Conservation (phyloP, 2,797 vertebrate species). For the Pagetopsis macropterus region DNA sequence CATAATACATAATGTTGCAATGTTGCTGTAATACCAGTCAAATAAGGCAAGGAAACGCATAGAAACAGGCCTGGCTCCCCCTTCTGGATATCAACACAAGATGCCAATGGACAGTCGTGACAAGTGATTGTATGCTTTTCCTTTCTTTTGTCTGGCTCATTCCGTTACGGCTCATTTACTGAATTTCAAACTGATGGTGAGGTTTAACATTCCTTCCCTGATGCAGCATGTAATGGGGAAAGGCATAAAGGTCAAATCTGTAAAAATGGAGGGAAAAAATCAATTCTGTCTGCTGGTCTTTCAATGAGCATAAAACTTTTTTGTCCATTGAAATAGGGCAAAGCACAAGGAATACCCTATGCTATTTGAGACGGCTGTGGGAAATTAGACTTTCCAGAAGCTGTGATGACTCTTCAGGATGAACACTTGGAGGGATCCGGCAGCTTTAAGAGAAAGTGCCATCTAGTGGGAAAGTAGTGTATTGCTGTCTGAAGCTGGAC, state of each 20-base stretch:
- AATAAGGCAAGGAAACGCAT: background rate
- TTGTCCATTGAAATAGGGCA: slow-evolving; percentile 43
- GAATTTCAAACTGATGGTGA: slow-evolving; percentile 24
- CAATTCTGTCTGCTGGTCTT: slow-evolving; percentile 25
- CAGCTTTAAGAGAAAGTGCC: slow-evolving; percentile 55
- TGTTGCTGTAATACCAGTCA: slow-evolving; percentile 38
- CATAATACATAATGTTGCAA: slow-evolving; percentile 43
- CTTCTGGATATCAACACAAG: slow-evolving; percentile 48
- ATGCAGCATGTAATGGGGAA: slow-evolving; percentile 12
- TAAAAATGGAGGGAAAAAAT: slow-evolving; percentile 42
- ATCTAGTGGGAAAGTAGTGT: slow-evolving; percentile 67
- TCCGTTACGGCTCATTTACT: slow-evolving; percentile 19
- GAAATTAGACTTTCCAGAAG: slow-evolving; percentile 75
- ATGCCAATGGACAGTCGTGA: background rate
- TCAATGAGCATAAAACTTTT: slow-evolving; percentile 7
- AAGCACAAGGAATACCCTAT: slow-evolving; percentile 43
- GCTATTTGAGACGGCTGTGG: slow-evolving; percentile 47
- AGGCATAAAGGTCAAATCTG: slow-evolving; percentile 45
- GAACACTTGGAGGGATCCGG: slow-evolving; percentile 6
- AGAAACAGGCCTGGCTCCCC: slow-evolving; percentile 55
- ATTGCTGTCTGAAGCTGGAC: slow-evolving; percentile 24
- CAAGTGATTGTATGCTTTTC: background rate
- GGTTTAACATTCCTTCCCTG: slow-evolving; percentile 26
- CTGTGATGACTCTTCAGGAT: slow-evolving; percentile 38
- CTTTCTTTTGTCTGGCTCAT: background rate